A percentile compares a stretch with the other conserved stretches of the same genome.
These are phyloP conservation scores for Cygnus atratus DNA, from an alignment of 2,113 vertebrate genomes.

Conservation along the genomic window DNA sequence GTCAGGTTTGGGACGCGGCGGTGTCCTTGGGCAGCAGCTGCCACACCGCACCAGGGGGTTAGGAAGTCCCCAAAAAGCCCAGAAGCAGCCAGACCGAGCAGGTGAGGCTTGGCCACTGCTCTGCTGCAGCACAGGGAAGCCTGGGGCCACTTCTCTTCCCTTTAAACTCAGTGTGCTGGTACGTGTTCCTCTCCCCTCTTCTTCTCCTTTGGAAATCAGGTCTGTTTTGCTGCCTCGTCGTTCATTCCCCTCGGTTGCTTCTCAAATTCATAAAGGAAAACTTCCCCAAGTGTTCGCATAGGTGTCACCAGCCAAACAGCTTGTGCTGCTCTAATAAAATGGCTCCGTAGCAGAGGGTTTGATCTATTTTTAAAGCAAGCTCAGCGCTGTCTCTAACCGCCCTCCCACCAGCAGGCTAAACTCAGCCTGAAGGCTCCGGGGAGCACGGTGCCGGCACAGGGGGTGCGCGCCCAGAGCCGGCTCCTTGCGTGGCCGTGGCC, in stretches of 20 bases:
- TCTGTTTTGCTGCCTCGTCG: neutral
- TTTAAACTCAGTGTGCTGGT: neutral
- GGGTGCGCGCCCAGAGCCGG: rapidly evolving
- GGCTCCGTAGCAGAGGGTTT: constrained; percentile 51
- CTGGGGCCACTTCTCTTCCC: neutral
- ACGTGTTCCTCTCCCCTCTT: neutral
- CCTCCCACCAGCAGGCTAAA: constrained; percentile 17
- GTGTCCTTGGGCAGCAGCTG: neutral
- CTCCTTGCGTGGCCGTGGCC: rapidly evolving
- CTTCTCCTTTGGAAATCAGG: neutral
- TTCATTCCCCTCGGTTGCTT: neutral
- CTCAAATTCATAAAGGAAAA: neutral
- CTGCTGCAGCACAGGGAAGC: neutral
- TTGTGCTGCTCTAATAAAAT: constrained; percentile 46
- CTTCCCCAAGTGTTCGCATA: neutral
- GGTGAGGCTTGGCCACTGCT: neutral
- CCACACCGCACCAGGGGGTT: rapidly evolving
- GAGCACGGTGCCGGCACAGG: neutral
- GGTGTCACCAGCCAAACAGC: constrained; percentile 44
- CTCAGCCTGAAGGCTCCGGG: constrained; percentile 24
- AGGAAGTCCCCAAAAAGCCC: neutral
- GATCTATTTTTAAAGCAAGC: constrained; percentile 58
- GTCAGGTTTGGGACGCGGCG: neutral
- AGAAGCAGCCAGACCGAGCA: neutral
- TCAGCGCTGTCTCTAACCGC: constrained; percentile 14